phyloP scores from a whole-genome alignment of 92 coral and sea anemone species.

The Umimayanthus chanpuru region DNA sequence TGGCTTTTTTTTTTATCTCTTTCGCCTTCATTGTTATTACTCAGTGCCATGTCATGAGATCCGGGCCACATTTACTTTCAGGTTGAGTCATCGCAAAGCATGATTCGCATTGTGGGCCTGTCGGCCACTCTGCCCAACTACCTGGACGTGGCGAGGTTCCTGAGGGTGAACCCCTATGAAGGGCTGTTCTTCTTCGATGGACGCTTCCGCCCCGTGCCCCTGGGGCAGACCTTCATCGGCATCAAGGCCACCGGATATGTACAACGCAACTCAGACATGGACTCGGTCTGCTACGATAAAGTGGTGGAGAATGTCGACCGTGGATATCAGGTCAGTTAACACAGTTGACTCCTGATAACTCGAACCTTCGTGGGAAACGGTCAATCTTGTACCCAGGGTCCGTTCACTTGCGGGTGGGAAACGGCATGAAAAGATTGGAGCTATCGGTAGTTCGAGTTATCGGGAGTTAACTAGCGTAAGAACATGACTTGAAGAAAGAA shows the following conservation, averaged over 20 bases:
- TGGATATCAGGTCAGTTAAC: conserved; percentile 86
- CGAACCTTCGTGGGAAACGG: no score
- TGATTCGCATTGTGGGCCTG: conserved; percentile 97
- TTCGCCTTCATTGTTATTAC: no score
- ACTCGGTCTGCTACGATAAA: conserved; percentile 90
- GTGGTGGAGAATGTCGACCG: conserved; percentile 85
- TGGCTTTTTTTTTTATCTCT: no score
- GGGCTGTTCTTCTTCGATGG: conserved; percentile 96
- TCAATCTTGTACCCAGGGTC: no score
- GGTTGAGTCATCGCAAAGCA: conserved; percentile 94
- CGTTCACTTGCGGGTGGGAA: no score
- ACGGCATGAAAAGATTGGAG: no score
- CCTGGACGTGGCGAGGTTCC: conserved; percentile 88
- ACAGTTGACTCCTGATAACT: no score
- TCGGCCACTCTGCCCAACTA: conserved; percentile 98
- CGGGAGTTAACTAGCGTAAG: no score
- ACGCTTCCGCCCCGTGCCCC: conserved; percentile 92
- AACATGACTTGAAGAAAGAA: no score
- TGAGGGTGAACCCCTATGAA: conserved; percentile 85
- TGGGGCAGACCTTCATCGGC: conserved; percentile 95
- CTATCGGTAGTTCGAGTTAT: no score
- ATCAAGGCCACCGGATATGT: conserved; percentile 77
- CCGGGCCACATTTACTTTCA: conserved; percentile 54
- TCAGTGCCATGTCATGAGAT: no score
- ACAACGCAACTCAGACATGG: conserved; percentile 91